Evolutionary conservation across 2,113 vertebrate species (phyloP), one percentile per base, ranked within the genome.

Genomic region (Dendrocopos noguchii): DNA sequence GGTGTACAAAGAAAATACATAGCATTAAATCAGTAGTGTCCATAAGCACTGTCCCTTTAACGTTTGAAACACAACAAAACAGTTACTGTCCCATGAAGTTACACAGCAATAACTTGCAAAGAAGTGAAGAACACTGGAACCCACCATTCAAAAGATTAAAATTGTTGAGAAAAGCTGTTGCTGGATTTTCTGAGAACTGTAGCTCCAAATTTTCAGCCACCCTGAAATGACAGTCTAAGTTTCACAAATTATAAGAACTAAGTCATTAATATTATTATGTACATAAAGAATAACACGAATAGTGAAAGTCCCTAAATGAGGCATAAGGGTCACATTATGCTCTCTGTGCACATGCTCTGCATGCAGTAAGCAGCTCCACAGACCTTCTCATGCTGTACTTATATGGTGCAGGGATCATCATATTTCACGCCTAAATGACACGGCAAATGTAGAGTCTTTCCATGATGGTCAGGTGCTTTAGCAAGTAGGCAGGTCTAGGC

Each of bases 201-300:
- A 91, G 68, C 61, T 94, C 27, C 5, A 97, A 68, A n/a, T 81
- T 95, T 56, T 93, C 88, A 65, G 60, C 60, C 88, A 97, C 65
- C 76, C 97, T 98, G 78, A 74, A 95, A 97, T 1, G 19, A 94
- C 1, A 97, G 22, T 11, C 80, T 33, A 9, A 74, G 36, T 92
- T 77, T 85, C 36, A 84, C 5, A 77, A 50, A 28, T 21, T 73
- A 66, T 34, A 56, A 80, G 27, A 83, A 86, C 24, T 4, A 73
- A 82, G 10, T 42, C 11, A 56, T 9, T 25, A 28, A 13, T 9
- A 44, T 50, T 65, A 63, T 0, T 0, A 39, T 14, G 2, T 7
- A 21, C 6, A 33, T 6, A n/a, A 39, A 65, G 9, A 42, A 6
- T 52, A 53, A 72, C 2, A 1, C 2, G 5, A 67, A 59, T 3